These are phyloP conservation scores for Chlorodrepanis virens DNA, from an alignment of 2,113 vertebrate genomes.

Conservation along the genomic window DNA sequence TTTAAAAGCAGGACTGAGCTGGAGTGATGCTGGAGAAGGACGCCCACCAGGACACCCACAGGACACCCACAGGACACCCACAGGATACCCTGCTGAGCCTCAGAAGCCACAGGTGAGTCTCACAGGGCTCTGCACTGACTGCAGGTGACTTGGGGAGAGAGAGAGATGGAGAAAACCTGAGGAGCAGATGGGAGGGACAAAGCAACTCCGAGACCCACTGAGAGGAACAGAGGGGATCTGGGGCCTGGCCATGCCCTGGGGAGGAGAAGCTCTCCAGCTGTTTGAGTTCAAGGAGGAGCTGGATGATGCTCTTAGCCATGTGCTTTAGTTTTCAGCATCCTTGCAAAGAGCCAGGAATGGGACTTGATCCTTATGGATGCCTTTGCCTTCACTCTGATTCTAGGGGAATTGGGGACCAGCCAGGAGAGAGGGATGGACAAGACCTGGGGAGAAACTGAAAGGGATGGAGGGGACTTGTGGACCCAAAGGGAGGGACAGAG, in stretches of 20 bases:
- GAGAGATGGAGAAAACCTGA: not conserved
- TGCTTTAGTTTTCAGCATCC: not conserved
- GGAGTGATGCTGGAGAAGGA: accelerated
- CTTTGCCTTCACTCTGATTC: not conserved
- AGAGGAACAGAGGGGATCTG: not conserved
- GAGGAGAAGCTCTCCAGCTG: not conserved
- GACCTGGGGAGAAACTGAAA: not conserved
- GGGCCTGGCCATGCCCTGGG: not conserved
- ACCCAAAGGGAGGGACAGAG: no score
- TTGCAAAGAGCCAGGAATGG: not conserved
- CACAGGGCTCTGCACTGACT: not conserved
- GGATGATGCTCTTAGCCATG: not conserved
- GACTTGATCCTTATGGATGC: accelerated
- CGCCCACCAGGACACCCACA: accelerated
- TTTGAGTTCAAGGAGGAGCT: not conserved
- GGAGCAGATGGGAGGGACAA: not conserved
- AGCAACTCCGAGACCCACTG: not conserved
- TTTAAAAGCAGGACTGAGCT: not conserved
- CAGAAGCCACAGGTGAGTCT: not conserved
- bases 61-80: not conserved
- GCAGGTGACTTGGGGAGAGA: not conserved
- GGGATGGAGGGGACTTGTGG: not conserved
- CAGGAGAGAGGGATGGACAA: not conserved
- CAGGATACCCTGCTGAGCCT: not conserved
- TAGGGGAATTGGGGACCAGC: not conserved